Conservation (phyloP, 2,113 vertebrate genomes). For the Guaruba guarouba region DNA sequence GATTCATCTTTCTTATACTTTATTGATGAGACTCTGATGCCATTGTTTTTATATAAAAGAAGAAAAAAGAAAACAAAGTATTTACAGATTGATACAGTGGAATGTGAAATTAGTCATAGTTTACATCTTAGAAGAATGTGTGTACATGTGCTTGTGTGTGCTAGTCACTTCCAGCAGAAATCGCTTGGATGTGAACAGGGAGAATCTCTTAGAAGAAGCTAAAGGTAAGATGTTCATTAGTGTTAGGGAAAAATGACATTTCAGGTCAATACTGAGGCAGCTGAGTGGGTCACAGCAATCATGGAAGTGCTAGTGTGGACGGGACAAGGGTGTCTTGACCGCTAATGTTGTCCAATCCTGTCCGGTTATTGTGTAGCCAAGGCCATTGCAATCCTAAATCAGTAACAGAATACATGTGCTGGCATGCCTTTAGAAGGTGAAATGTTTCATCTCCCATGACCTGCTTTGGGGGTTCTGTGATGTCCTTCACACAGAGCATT, state of each 20-base stretch:
- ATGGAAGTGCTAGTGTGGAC: background rate
- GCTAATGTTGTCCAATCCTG: constrained; percentile 19
- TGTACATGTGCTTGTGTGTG: constrained; percentile 67
- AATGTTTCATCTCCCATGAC: background rate
- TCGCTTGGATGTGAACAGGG: constrained; percentile 31
- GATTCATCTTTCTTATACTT: constrained; percentile 78
- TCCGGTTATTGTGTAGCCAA: constrained; percentile 25
- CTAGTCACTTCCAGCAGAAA: constrained; percentile 57
- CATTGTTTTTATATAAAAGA: constrained; percentile 71
- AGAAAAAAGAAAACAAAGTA: constrained; percentile 55
- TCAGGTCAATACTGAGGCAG: background rate
- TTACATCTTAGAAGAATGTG: constrained; percentile 73
- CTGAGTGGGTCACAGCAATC: background rate
- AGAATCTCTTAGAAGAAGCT: constrained; percentile 43
- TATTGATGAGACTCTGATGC: constrained; percentile 74
- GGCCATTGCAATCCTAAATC: background rate
- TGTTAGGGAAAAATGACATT: background rate
- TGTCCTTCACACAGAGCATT: background rate
- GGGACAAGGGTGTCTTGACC: background rate
- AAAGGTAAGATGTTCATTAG: constrained; percentile 34
- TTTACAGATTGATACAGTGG: constrained; percentile 74
- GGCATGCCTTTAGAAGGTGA: background rate
- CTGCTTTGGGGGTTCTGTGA: background rate
- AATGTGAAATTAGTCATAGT: constrained; percentile 79
- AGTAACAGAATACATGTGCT: background rate